Conservation (phyloP, 2,797 vertebrate genomes). For the Triplophysa yarkandensis region DNA sequence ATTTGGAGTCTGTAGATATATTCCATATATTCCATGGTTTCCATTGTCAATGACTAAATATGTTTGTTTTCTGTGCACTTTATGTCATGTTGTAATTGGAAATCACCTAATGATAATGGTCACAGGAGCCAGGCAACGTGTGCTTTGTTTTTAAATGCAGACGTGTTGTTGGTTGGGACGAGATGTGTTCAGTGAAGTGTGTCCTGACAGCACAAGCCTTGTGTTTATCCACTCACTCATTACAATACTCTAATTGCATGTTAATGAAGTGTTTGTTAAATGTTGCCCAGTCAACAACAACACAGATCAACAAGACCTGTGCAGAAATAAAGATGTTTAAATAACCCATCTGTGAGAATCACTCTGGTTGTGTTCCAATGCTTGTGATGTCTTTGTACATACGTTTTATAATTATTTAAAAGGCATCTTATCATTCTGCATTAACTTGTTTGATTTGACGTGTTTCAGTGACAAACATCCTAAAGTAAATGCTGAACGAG, state of each 20-base stretch:
- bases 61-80: constrained; percentile 39
- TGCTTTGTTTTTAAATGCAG: constrained; percentile 27
- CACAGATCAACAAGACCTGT: constrained; percentile 29
- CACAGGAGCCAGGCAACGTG: constrained; percentile 28
- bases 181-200: constrained; percentile 63
- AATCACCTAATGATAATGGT: constrained; percentile 44
- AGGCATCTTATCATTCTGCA: too few species aligned
- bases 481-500: too few species aligned
- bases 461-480: too few species aligned
- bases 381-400: too few species aligned
- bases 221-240: constrained; percentile 57
- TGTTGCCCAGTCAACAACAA: constrained; percentile 63
- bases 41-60: constrained; percentile 48
- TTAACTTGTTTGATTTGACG: too few species aligned
- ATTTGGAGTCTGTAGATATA: background rate
- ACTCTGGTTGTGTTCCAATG: too few species aligned
- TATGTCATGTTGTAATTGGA: constrained; percentile 40
- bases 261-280: constrained; percentile 71
- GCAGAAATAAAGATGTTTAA: background rate
- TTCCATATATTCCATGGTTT: constrained; percentile 6
- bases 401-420: too few species aligned
- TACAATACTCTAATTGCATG: constrained; percentile 69
- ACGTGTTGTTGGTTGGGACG: constrained; percentile 22
- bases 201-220: constrained; percentile 60
- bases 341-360: background rate